These are phyloP conservation scores for Cyprinodon variegatus DNA, from an alignment of 2,113 vertebrate species.

Conservation along the genomic window DNA sequence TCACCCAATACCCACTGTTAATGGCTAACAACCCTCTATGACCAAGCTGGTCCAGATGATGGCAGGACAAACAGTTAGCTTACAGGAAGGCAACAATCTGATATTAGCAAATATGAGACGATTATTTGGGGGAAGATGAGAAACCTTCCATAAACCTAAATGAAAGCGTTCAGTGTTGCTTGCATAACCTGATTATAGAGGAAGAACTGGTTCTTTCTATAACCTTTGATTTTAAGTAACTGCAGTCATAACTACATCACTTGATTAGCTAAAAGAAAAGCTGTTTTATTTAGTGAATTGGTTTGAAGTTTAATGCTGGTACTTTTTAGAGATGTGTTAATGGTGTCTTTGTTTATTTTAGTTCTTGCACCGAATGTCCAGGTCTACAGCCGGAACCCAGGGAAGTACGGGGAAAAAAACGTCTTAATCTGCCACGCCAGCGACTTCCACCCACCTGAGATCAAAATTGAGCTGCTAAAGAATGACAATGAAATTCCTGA, in stretches of 20 bases:
- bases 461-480: slow-evolving; percentile 72
- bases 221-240: neutral
- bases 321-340: neutral
- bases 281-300: neutral
- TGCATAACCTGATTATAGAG: neutral
- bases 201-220: neutral
- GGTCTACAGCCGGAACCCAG: slow-evolving; percentile 75
- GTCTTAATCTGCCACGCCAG: slow-evolving; percentile 81
- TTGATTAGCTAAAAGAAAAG: neutral
- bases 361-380: slow-evolving; percentile 69
- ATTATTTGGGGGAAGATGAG: neutral
- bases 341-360: slow-evolving; percentile 17
- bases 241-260: neutral
- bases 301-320: neutral
- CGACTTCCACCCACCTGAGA: slow-evolving; percentile 82
- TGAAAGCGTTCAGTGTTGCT: neutral
- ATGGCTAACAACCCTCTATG: too few species aligned
- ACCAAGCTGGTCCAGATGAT: too few species aligned
- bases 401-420: slow-evolving; percentile 36
- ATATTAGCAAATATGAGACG: too few species aligned
- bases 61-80: too few species aligned
- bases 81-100: too few species aligned
- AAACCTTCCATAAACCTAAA: neutral
- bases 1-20: too few species aligned
- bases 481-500: neutral